A percentile compares a stretch with the other conserved stretches of the same genome.
phyloP scores from a whole-genome alignment of 2,797 vertebrate genomes.

The Centroberyx gerrardi region DNA sequence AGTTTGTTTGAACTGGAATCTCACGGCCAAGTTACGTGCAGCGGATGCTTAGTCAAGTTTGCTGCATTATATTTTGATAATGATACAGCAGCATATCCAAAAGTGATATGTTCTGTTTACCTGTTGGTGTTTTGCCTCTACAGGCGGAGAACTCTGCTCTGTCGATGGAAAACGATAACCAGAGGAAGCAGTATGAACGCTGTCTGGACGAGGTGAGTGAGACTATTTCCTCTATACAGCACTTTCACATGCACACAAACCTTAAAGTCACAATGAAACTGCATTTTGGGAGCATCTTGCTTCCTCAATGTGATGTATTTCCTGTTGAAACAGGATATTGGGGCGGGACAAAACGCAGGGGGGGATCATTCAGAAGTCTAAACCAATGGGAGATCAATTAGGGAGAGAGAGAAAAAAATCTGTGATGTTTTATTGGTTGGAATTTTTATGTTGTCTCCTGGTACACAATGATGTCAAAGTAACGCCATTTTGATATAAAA shows the following conservation, averaged over 20 bases:
- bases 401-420: too few relatives aligned
- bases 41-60: slow-evolving; percentile 74
- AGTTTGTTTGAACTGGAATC: neutral
- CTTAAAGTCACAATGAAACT: too few relatives aligned
- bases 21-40: slow-evolving; percentile 22
- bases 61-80: neutral
- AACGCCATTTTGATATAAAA: too few relatives aligned
- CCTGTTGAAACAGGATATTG: too few relatives aligned
- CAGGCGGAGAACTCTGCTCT: slow-evolving; percentile 94
- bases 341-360: too few relatives aligned
- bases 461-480: too few relatives aligned
- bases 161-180: slow-evolving; percentile 93
- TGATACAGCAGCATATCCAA: neutral
- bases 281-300: too few relatives aligned
- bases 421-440: too few relatives aligned
- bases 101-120: neutral
- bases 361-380: too few relatives aligned
- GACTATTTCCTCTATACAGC: neutral
- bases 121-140: slow-evolving; percentile 27
- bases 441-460: too few relatives aligned
- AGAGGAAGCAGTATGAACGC: slow-evolving; percentile 94
- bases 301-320: too few relatives aligned
- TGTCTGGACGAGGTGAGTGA: slow-evolving; percentile 93
- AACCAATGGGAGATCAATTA: too few relatives aligned
- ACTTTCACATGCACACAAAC: neutral